phyloP scores from a whole-genome alignment of 2,888 invertebrate species.

The Platypus cylindrus region DNA sequence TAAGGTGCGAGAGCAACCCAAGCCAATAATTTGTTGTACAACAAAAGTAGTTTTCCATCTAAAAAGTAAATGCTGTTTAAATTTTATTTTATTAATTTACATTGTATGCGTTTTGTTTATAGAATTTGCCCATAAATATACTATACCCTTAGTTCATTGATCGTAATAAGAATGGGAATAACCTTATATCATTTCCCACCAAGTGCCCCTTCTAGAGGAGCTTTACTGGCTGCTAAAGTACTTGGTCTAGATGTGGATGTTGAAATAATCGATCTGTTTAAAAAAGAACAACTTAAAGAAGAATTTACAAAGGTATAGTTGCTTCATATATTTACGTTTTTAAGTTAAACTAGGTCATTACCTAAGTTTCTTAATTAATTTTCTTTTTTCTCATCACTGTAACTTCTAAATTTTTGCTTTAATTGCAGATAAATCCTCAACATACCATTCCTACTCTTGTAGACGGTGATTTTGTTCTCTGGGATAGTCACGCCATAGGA shows the following conservation, averaged over 20 bases:
- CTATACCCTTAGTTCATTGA: too few relatives aligned
- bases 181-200: conserved; percentile 48
- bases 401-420: too few relatives aligned
- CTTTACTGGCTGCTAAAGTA: conserved; percentile 45
- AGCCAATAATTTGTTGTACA: too few relatives aligned
- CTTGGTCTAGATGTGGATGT: conserved; percentile 42
- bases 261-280: conserved; percentile 42
- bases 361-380: neutral
- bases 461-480: conserved; percentile 51
- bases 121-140: too few relatives aligned
- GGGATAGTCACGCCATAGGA: conserved; percentile 56
- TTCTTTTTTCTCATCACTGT: neutral
- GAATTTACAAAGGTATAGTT: conserved; percentile 37
- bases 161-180: too few relatives aligned
- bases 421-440: conserved; percentile 47
- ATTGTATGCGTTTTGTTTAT: too few relatives aligned
- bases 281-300: conserved; percentile 45
- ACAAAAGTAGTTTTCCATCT: too few relatives aligned
- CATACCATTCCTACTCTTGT: conserved; percentile 55
- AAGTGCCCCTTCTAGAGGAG: conserved; percentile 50
- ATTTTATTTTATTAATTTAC: too few relatives aligned
- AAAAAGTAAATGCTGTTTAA: too few relatives aligned
- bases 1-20: too few relatives aligned
- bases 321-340: neutral
- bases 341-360: neutral